Evolutionary conservation across 2,113 vertebrate genomes (phyloP).

Genomic region (Gopherus flavomarginatus): DNA sequence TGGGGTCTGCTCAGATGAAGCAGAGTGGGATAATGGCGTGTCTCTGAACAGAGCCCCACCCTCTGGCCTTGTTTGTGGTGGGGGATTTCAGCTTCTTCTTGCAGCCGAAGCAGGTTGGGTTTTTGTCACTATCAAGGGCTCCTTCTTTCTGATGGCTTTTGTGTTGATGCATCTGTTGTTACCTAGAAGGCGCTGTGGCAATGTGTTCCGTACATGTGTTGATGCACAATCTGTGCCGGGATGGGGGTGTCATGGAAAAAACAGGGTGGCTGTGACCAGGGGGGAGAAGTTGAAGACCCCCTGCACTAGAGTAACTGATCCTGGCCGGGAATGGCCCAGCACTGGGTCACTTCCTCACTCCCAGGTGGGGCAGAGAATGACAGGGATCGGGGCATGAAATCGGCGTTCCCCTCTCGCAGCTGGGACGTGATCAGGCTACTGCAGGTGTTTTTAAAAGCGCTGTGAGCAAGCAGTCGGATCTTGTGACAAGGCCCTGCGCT

Average conservation of each 20-base stretch:
- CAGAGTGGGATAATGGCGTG: not conserved
- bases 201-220: too few relatives aligned
- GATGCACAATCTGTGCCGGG: too few relatives aligned
- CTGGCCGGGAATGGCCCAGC: too few relatives aligned
- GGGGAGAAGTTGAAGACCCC: not conserved
- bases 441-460: not conserved
- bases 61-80: not conserved
- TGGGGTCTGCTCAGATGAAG: not conserved
- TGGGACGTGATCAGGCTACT: too few relatives aligned
- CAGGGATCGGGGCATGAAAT: not conserved
- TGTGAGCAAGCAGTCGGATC: not conserved
- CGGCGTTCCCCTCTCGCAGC: not conserved
- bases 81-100: not conserved
- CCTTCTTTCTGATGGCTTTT: not conserved
- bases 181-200: too few relatives aligned
- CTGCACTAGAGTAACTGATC: not conserved
- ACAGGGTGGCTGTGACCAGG: not conserved
- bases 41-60: not conserved
- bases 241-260: not conserved
- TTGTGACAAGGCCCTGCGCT: not conserved
- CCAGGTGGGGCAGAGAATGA: not conserved
- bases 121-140: not conserved
- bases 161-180: too few relatives aligned
- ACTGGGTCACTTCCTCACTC: not conserved
- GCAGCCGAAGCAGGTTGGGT: not conserved